Conservation (phyloP, 1,140 invertebrate species). For the Mylabris phalerata region DNA sequence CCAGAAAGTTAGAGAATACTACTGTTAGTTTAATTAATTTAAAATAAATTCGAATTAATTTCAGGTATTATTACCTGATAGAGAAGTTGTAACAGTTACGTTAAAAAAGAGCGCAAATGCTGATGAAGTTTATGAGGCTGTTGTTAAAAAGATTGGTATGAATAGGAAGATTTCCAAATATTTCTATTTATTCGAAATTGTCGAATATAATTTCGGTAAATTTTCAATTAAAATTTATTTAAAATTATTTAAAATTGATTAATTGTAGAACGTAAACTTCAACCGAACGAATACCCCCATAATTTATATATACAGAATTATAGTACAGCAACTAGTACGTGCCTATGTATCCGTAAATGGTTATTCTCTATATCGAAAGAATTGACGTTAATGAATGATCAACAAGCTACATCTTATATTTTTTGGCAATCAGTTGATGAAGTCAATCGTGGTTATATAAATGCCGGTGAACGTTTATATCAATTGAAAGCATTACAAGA, state of each 20-base stretch:
- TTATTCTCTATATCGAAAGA: conserved; percentile 78
- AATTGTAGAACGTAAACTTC: conserved; percentile 82
- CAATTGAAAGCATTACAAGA: conserved; percentile 94
- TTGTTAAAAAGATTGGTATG: conserved; percentile 81
- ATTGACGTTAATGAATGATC: conserved; percentile 56
- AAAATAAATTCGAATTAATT: conserved; percentile 17
- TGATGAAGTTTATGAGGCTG: conserved; percentile 82
- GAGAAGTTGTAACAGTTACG: conserved; percentile 83
- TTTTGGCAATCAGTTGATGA: conserved; percentile 89
- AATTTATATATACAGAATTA: conserved; percentile 99
- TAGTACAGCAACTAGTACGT: conserved; percentile 94
- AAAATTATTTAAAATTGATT: conserved; percentile 8
- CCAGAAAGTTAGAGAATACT: too few species aligned
- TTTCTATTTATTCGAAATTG: conserved; percentile 97
- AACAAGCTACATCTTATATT: conserved; percentile 64
- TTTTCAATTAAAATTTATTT: background rate
- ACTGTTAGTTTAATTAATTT: background rate
- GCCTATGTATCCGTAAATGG: conserved; percentile 91
- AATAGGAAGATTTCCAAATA: conserved; percentile 75
- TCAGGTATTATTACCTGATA: conserved; percentile 62
- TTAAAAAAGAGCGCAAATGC: conserved; percentile 87
- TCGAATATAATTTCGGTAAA: conserved; percentile 91
- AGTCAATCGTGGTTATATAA: conserved; percentile 87
- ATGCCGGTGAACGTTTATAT: conserved; percentile 82
- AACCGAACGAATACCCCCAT: conserved; percentile 91